Base-by-base conservation (phyloP, 2,113 vertebrate genomes). In the Clinocottus analis region DNA sequence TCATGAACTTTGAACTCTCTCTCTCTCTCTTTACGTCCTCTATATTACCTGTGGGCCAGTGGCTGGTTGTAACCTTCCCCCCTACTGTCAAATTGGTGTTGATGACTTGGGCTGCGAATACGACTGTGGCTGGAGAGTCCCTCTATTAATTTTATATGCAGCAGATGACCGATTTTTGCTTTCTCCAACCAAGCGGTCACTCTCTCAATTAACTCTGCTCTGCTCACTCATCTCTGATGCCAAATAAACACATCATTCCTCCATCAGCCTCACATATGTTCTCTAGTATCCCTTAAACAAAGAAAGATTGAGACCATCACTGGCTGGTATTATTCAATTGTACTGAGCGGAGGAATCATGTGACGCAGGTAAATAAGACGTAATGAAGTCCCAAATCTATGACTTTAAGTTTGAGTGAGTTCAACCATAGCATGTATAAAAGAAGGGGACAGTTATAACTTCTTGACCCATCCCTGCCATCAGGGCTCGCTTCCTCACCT, bases 31-130 rank as follows among this genome's bases (percentile, higher is more conserved):
- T 17, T 49, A 2, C 47, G 21, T 9, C 47, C 47, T 49, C 7
- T 9, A 49, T 21, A 21, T 58, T 76, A 1, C 35, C 73, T 75
- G 6, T 27, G 29, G 27, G 62, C 75, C 59, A 49, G 80, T 66
- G 77, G 49, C 61, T 72, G 70, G 86, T 72, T 76, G 71, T 31
- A 65, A 43, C 35, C 45, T 17, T 27, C 61, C 71, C 76, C 67
- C 70, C 70, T 5, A 72, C 85, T 64, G 76, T 70, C 83, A 84
- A 93, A 93, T 94, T 91, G 93, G 91, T 82, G 86, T 86, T 84
- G 78, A 80, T 88, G 91, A 89, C 87, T 91, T 19, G 55, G 88
- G 12, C 9, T 45, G 37, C 49, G 23, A 66, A 75, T 56, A 45
- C 31, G 7, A 64, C 47, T 29, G 23, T 9, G 45, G 1, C 8